phyloP scores from a whole-genome alignment of 2,888 invertebrate species.

The Platerodrilus igneus region DNA sequence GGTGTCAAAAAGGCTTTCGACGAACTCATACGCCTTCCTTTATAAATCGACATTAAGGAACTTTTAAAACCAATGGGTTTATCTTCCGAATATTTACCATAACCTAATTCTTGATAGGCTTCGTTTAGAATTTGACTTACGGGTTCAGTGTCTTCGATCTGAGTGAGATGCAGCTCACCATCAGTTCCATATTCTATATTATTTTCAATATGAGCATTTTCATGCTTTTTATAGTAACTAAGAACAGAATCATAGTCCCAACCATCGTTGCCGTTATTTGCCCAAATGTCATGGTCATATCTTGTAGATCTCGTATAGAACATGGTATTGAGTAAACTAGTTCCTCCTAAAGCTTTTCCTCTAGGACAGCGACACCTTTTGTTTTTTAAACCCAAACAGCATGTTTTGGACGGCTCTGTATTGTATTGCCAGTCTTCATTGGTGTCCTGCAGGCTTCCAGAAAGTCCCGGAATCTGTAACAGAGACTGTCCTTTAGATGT shows the following conservation, averaged over 20 bases:
- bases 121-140: conserved; percentile 17
- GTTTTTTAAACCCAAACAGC: conserved; percentile 72
- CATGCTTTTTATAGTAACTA: conserved; percentile 78
- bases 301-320: conserved; percentile 83
- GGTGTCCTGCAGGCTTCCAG: conserved; percentile 31
- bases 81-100: conserved; percentile 57
- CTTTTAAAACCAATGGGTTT: conserved; percentile 43
- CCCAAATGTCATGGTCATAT: conserved; percentile 84
- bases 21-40: conserved; percentile 43
- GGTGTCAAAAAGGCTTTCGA: conserved; percentile 47
- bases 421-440: conserved; percentile 39
- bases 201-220: conserved; percentile 55
- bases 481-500: not conserved
- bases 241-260: conserved; percentile 80
- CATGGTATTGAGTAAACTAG: conserved; percentile 85
- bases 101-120: conserved; percentile 20
- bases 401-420: conserved; percentile 30
- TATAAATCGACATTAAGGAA: conserved; percentile 33
- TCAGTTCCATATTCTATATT: conserved; percentile 16
- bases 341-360: conserved; percentile 82
- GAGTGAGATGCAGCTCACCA: conserved; percentile 13
- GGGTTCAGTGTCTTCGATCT: conserved; percentile 8
- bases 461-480: conserved; percentile 36
- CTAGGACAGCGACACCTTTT: conserved; percentile 85
- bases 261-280: conserved; percentile 71